Percentiles rank a stretch among this genome's conserved stretches.
phyloP scores from a whole-genome alignment of 2,113 vertebrate species.

The Phasianus colchicus region DNA sequence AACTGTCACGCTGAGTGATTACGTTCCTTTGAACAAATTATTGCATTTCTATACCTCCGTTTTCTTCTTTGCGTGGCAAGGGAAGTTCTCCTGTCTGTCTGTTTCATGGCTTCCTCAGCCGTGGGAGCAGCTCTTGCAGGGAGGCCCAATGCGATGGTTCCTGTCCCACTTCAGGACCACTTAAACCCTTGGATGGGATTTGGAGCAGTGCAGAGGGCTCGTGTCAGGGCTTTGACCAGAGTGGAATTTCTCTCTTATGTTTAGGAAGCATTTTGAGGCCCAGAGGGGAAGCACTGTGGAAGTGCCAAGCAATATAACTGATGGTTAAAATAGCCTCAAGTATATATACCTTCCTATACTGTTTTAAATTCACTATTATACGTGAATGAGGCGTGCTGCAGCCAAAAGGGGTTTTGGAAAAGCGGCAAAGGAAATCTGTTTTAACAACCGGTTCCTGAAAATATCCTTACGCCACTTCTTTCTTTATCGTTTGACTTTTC shows the following conservation, averaged over 20 bases:
- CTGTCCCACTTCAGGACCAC: background rate
- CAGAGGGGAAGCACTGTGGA: slow-evolving; percentile 39
- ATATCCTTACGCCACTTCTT: background rate
- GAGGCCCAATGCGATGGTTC: background rate
- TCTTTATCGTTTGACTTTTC: slow-evolving; percentile 63
- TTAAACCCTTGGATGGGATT: background rate
- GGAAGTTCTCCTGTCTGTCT: background rate
- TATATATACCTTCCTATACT: background rate
- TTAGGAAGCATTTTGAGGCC: slow-evolving; percentile 59
- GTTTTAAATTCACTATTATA: background rate
- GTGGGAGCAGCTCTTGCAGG: background rate
- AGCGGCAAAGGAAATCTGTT: slow-evolving; percentile 13
- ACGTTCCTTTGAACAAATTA: background rate
- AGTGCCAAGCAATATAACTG: slow-evolving; percentile 33
- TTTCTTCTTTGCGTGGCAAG: background rate
- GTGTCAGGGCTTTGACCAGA: slow-evolving; percentile 68
- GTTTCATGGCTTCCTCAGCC: background rate
- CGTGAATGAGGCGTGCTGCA: background rate
- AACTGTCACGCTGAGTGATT: background rate
- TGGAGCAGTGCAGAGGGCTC: slow-evolving; percentile 10
- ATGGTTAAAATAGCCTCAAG: slow-evolving; percentile 11
- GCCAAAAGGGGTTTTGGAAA: background rate
- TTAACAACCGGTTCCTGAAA: slow-evolving; percentile 9
- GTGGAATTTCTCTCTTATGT: slow-evolving; percentile 55
- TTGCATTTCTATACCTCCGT: background rate